Evolutionary conservation across 2,113 vertebrate species (phyloP).

Genomic region (Rhinolophus ferrumequinum): DNA sequence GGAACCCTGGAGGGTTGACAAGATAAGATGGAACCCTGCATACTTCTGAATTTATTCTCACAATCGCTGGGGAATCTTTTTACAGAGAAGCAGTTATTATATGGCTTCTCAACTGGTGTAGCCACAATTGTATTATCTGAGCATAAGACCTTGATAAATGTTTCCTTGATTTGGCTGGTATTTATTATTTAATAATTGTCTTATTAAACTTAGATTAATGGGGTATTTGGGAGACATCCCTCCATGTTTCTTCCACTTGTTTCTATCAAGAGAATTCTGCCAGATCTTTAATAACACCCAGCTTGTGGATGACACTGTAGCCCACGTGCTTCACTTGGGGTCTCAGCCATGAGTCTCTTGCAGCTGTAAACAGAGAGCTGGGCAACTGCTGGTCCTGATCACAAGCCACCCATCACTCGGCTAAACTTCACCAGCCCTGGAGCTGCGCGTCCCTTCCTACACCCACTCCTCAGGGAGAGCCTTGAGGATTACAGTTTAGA

Average conservation of each 20-base stretch:
- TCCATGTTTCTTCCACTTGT: conserved; percentile 47
- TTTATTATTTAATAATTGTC: conserved; percentile 86
- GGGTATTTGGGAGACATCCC: conserved; percentile 73
- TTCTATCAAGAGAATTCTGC: neutral
- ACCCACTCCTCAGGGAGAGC: neutral
- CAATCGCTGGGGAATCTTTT: neutral
- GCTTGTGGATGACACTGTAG: neutral
- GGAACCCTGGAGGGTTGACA: neutral
- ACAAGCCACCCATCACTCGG: neutral
- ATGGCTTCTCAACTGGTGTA: conserved; percentile 50
- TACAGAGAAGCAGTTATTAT: neutral
- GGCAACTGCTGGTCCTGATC: neutral
- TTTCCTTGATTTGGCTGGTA: conserved; percentile 82
- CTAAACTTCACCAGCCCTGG: rapidly evolving
- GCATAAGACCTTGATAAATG: conserved; percentile 82
- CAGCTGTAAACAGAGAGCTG: neutral
- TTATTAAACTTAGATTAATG: conserved; percentile 85
- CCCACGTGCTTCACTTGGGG: rapidly evolving
- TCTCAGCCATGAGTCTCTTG: rapidly evolving
- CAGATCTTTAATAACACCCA: conserved; percentile 18
- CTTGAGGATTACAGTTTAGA: conserved; percentile 64
- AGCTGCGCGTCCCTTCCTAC: neutral
- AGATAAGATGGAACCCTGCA: neutral
- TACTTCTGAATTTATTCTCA: neutral
- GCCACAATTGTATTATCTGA: conserved; percentile 81